phyloP scores from a whole-genome alignment of 2,797 vertebrate species.

The Melanotaenia nigrans region DNA sequence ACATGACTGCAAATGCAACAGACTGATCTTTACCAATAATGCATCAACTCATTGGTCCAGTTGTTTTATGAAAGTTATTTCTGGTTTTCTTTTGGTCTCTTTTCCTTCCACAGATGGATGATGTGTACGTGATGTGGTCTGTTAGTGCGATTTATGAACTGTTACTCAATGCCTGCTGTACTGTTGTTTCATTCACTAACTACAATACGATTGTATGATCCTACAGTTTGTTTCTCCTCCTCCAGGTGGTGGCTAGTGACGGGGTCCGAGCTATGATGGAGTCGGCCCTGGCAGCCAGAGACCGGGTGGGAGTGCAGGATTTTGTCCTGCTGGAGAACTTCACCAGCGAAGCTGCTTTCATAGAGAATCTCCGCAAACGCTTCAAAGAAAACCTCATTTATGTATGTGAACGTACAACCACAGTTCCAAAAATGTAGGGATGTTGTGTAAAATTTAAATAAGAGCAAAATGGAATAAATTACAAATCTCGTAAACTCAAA shows the following conservation, averaged over 20 bases:
- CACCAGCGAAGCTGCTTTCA: slow-evolving; percentile 96
- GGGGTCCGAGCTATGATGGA: slow-evolving; percentile 95
- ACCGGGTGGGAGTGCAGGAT: slow-evolving; percentile 97
- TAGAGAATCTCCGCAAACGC: slow-evolving; percentile 94
- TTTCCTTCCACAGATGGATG: too few relatives aligned
- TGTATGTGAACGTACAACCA: slow-evolving; percentile 74
- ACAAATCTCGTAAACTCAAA: too few relatives aligned
- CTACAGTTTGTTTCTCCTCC: not conserved
- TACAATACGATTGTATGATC: not conserved
- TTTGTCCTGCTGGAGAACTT: slow-evolving; percentile 97
- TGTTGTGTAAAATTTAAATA: too few relatives aligned
- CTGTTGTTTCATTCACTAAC: not conserved
- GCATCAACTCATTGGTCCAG: too few relatives aligned
- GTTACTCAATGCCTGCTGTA: not conserved
- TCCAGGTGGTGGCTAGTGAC: slow-evolving; percentile 90
- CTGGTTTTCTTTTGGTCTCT: too few relatives aligned
- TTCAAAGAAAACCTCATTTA: slow-evolving; percentile 99
- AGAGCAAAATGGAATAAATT: too few relatives aligned
- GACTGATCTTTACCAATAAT: too few relatives aligned
- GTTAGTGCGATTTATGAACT: not conserved
- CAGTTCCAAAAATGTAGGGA: too few relatives aligned
- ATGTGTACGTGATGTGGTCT: too few relatives aligned
- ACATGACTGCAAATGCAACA: too few relatives aligned
- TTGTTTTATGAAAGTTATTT: too few relatives aligned
- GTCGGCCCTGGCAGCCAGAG: slow-evolving; percentile 96